Conservation (phyloP, 1,140 invertebrate species). For the Wasmannia auropunctata region DNA sequence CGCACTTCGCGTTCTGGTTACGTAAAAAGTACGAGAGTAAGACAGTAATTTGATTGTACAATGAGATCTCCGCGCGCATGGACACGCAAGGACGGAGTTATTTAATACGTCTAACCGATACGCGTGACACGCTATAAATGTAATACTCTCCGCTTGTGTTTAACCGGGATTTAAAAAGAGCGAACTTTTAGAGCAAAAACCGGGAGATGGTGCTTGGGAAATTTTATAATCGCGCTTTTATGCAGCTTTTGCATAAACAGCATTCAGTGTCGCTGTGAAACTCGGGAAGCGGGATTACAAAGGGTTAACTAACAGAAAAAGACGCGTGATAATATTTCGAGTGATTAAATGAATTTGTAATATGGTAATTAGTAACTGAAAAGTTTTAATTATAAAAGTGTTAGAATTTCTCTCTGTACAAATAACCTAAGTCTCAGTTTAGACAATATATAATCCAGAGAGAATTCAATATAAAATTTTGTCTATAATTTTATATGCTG, state of each 20-base stretch:
- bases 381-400: background rate
- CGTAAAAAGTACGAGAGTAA: slow-evolving; percentile 40
- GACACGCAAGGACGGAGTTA: background rate
- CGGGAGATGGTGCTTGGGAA: background rate
- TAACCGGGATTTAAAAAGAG: background rate
- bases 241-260: background rate
- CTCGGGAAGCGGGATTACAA: background rate
- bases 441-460: background rate
- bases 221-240: background rate
- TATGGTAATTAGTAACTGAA: background rate
- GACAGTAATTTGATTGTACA: slow-evolving; percentile 52
- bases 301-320: background rate
- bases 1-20: slow-evolving; percentile 11
- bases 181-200: background rate
- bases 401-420: background rate
- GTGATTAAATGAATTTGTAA: background rate
- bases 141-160: background rate
- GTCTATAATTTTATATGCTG: background rate
- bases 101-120: slow-evolving; percentile 18
- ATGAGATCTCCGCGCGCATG: background rate
- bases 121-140: background rate
- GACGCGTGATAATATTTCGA: background rate
- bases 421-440: background rate
- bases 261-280: background rate
- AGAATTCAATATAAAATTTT: background rate